These are phyloP conservation scores for Atta texana DNA, from an alignment of 1,140 invertebrate species.

Conservation along the genomic window DNA sequence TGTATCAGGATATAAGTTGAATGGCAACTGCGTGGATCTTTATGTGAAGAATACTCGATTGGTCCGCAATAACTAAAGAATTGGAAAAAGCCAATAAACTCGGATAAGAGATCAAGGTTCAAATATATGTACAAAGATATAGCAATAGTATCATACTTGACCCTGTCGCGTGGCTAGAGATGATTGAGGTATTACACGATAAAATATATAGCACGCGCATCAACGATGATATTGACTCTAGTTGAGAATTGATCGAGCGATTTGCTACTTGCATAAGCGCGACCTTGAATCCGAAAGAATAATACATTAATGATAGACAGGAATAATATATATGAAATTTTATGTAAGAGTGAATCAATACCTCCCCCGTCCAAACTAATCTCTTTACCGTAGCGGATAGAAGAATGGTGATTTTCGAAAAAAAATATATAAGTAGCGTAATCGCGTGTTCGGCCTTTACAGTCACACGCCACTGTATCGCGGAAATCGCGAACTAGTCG, in stretches of 20 bases:
- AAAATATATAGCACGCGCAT: background rate
- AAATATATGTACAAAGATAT: background rate
- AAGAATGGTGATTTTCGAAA: conserved; percentile 14
- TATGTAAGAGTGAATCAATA: conserved; percentile 45
- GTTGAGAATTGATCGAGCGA: background rate
- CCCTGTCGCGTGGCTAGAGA: background rate
- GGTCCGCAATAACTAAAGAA: background rate
- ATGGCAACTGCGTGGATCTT: background rate
- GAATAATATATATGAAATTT: conserved; percentile 33
- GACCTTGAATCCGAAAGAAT: conserved; percentile 43
- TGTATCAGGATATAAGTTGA: background rate
- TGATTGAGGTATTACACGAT: conserved; percentile 2
- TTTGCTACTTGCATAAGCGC: conserved; percentile 38
- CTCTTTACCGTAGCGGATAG: conserved; percentile 16
- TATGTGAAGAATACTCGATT: background rate
- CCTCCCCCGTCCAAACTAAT: conserved; percentile 3
- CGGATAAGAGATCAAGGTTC: conserved; percentile 15
- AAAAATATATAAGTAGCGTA: conserved; percentile 61
- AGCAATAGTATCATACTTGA: background rate
- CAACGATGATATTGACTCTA: background rate
- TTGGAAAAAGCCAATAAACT: conserved; percentile 34
- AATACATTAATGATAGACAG: conserved; percentile 26
- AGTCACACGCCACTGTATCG: conserved; percentile 37
- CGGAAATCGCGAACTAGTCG: conserved; percentile 33
- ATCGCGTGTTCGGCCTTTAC: conserved; percentile 33